Evolutionary conservation across 2,888 invertebrate genomes (phyloP).

Genomic region (Stenodema calcarata): DNA sequence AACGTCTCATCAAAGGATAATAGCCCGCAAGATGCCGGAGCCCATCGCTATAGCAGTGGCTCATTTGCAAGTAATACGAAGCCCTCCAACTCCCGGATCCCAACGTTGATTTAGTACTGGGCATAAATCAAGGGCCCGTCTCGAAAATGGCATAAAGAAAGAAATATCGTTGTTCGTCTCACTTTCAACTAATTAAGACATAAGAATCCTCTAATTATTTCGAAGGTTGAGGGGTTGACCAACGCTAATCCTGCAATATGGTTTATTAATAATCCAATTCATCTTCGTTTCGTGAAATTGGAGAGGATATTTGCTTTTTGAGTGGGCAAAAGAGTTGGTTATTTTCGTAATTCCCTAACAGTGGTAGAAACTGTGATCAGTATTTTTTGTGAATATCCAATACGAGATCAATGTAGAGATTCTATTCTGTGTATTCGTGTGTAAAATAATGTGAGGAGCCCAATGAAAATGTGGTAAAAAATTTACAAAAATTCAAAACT

Average conservation of each 20-base stretch:
- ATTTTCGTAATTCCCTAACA: too few species aligned
- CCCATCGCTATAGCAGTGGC: background rate
- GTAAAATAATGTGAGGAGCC: too few species aligned
- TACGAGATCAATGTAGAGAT: too few species aligned
- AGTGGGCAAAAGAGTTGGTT: too few species aligned
- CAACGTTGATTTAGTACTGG: background rate
- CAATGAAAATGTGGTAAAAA: too few species aligned
- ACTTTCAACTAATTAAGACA: background rate
- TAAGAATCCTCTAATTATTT: background rate
- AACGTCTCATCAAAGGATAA: background rate
- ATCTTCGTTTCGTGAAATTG: background rate
- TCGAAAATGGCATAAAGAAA: background rate
- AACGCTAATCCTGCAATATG: background rate
- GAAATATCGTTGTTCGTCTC: background rate
- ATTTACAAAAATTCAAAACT: too few species aligned
- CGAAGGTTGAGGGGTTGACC: background rate
- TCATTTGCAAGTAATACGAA: conserved; percentile 11
- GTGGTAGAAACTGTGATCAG: too few species aligned
- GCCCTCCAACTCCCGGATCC: background rate
- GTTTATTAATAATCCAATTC: background rate
- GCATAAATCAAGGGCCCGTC: background rate
- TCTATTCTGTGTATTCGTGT: too few species aligned
- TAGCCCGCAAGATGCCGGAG: background rate
- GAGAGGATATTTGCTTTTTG: too few species aligned
- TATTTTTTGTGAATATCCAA: too few species aligned